These are phyloP conservation scores for Perca flavescens DNA, from an alignment of 2,113 vertebrate species.

Conservation along the genomic window DNA sequence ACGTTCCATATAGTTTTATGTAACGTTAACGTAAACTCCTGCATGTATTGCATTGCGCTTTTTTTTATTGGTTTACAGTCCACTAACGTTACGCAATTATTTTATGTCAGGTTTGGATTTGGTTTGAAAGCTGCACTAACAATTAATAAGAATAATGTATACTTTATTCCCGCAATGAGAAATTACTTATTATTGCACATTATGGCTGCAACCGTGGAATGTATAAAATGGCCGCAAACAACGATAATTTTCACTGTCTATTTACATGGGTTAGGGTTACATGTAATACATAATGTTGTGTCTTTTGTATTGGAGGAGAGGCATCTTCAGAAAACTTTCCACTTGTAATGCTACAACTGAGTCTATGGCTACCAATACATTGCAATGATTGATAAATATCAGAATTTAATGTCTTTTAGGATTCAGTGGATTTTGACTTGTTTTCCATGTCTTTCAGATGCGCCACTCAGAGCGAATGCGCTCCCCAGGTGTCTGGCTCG, in stretches of 20 bases:
- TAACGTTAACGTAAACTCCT: neutral
- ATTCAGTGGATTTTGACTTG: neutral
- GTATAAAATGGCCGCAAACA: neutral
- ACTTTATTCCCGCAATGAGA: no score
- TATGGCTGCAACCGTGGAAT: no score
- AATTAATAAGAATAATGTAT: no score
- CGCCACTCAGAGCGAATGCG: constrained; percentile 87
- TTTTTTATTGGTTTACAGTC: neutral
- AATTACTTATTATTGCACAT: no score
- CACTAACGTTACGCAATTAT: neutral
- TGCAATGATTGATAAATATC: neutral
- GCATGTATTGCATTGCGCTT: neutral
- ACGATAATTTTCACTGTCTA: neutral
- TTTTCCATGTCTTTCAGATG: constrained; percentile 84
- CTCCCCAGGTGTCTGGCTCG: constrained; percentile 86
- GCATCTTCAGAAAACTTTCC: neutral
- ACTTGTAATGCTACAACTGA: no score
- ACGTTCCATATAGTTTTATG: neutral
- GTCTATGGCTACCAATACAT: neutral
- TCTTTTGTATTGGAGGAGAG: neutral
- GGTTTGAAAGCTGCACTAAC: neutral
- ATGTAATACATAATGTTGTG: no score
- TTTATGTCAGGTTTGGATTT: neutral
- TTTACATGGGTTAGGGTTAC: neutral
- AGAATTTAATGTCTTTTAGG: no score